Percentiles rank a stretch among this genome's conserved stretches.
Evolutionary conservation across 2,797 vertebrate genomes (phyloP).

Genomic region (Denticeps clupeoides): DNA sequence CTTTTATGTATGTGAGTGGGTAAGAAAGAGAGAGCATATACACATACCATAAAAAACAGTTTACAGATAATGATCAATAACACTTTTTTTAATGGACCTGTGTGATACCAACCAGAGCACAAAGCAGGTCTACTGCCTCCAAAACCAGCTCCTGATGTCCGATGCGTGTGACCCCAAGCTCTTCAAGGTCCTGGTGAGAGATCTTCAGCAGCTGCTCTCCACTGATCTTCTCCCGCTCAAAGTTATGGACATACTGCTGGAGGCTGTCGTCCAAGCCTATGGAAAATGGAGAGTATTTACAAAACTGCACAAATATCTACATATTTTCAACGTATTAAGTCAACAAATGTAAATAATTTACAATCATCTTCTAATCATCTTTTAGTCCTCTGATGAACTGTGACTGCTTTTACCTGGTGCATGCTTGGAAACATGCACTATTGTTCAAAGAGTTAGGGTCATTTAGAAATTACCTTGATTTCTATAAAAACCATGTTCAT

Average conservation of each 20-base stretch:
- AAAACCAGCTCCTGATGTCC: constrained; percentile 93
- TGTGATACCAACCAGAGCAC: constrained; percentile 80
- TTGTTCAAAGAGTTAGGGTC: too few species aligned
- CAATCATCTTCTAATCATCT: not conserved
- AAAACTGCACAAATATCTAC: not conserved
- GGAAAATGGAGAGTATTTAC: not conserved
- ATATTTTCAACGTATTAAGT: not conserved
- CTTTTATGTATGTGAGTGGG: too few species aligned
- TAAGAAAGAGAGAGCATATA: too few species aligned
- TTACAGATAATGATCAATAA: too few species aligned
- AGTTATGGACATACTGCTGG: constrained; percentile 83
- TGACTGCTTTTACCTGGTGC: too few species aligned
- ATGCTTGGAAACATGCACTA: too few species aligned
- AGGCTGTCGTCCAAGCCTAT: constrained; percentile 68
- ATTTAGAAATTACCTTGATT: too few species aligned
- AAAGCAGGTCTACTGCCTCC: constrained; percentile 92
- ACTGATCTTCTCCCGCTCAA: constrained; percentile 91
- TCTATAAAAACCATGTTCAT: too few species aligned
- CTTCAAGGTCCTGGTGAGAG: constrained; percentile 93
- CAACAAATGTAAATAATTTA: not conserved
- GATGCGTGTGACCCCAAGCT: constrained; percentile 84
- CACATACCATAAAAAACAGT: too few species aligned
- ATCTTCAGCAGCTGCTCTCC: constrained; percentile 90
- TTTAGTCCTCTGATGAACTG: not conserved
- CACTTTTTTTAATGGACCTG: too few species aligned